A percentile compares a stretch with the other conserved stretches of the same genome.
These are phyloP conservation scores for Hyposmocoma kahamanoa DNA, from an alignment of 1,140 invertebrate species.

Conservation along the genomic window DNA sequence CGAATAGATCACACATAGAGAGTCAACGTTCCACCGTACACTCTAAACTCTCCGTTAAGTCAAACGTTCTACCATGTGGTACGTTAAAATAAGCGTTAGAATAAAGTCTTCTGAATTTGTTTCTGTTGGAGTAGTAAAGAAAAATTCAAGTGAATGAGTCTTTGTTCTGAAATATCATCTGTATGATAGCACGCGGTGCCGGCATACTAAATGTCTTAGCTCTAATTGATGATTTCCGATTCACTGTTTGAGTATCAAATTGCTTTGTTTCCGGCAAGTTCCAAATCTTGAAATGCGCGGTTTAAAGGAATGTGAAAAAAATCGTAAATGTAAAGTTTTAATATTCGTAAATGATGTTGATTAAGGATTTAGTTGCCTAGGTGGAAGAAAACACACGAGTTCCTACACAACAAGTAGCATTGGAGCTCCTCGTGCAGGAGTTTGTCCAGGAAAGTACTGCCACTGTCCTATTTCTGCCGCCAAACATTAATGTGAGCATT, in stretches of 20 bases:
- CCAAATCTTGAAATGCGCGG: background rate
- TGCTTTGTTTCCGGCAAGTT: background rate
- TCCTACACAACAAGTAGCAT: background rate
- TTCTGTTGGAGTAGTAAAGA: background rate
- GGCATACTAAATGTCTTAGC: background rate
- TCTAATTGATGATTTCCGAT: constrained; percentile 14
- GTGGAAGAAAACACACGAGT: background rate
- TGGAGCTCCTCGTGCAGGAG: background rate
- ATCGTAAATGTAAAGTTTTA: no score
- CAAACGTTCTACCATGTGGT: background rate
- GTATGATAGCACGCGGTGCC: background rate
- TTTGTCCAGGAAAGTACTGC: no score
- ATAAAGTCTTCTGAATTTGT: background rate
- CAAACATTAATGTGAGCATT: no score
- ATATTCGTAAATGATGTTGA: no score
- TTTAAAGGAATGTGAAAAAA: background rate
- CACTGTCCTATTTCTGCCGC: no score
- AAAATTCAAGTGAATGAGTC: background rate
- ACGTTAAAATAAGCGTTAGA: background rate
- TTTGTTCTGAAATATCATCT: background rate
- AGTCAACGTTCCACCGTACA: no score
- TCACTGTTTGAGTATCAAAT: constrained; percentile 10
- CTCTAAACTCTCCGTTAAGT: background rate
- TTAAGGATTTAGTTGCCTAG: background rate
- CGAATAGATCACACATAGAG: no score